A percentile compares a stretch with the other conserved stretches of the same genome.
These are phyloP conservation scores for Solea senegalensis DNA, from an alignment of 2,113 vertebrate species.

Conservation along the genomic window DNA sequence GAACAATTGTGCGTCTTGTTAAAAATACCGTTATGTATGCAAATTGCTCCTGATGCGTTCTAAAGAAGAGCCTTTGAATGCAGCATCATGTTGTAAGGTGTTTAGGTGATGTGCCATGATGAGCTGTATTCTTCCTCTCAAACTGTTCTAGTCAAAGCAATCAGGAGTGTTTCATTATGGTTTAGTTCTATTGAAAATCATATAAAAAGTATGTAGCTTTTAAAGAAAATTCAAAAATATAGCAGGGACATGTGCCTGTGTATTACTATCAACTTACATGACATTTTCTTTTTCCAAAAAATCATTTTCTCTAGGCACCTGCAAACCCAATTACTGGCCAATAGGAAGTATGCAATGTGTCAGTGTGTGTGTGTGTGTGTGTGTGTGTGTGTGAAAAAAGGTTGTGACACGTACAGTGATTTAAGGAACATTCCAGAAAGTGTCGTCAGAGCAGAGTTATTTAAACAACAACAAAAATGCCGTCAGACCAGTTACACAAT, in stretches of 20 bases:
- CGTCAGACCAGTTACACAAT: conserved; percentile 13
- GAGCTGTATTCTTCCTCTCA: background rate
- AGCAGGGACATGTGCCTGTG: background rate
- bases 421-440: conserved; percentile 30
- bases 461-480: too few relatives aligned
- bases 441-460: background rate
- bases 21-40: conserved; percentile 6
- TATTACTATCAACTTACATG: conserved; percentile 24
- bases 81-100: background rate
- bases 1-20: conserved; percentile 3
- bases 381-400: conserved; percentile 62
- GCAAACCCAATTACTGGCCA: conserved; percentile 67
- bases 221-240: background rate
- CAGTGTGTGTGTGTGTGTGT: conserved; percentile 53
- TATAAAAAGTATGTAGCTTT: background rate
- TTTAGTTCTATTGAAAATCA: background rate
- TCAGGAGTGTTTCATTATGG: conserved; percentile 7
- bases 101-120: background rate
- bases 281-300: conserved; percentile 66
- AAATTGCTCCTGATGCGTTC: conserved; percentile 8
- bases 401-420: conserved; percentile 56
- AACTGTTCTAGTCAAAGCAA: background rate
- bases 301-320: conserved; percentile 62
- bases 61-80: background rate
- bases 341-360: conserved; percentile 61